A percentile compares a stretch with the other conserved stretches of the same genome.
These are phyloP conservation scores for Malurus melanocephalus DNA, from an alignment of 2,113 vertebrate genomes.

Conservation along the genomic window DNA sequence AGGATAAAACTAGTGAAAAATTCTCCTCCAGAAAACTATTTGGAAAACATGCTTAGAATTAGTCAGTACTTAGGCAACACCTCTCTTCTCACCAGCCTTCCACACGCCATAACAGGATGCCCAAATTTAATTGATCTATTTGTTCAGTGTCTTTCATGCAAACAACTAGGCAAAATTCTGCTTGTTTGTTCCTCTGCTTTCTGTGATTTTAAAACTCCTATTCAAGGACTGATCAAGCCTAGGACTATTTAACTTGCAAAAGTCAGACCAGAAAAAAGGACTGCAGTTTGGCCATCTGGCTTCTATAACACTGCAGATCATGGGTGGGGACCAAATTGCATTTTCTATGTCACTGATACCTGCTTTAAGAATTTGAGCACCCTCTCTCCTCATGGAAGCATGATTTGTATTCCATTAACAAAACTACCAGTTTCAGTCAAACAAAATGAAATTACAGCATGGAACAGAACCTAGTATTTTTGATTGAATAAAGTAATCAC, in stretches of 20 bases:
- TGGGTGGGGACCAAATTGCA: neutral
- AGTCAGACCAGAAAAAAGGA: neutral
- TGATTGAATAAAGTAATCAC: neutral
- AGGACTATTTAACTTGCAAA: neutral
- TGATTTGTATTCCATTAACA: neutral
- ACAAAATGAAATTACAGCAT: neutral
- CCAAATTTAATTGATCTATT: neutral
- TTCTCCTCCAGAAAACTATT: rapidly evolving
- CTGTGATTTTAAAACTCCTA: neutral
- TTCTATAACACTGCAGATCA: neutral
- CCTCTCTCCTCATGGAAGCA: neutral
- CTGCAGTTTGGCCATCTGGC: neutral
- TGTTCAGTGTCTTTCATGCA: neutral
- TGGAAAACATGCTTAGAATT: neutral
- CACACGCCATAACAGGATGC: neutral
- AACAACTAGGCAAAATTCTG: neutral
- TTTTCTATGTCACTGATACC: neutral
- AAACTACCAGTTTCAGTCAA: neutral
- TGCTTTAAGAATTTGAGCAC: neutral
- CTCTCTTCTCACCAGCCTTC: neutral
- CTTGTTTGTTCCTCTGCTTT: neutral
- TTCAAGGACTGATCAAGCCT: neutral
- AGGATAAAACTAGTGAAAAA: neutral
- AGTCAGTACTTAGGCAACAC: neutral
- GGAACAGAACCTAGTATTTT: neutral